A percentile compares a stretch with the other conserved stretches of the same genome.
These are phyloP conservation scores for Eurystomus gularis DNA, from an alignment of 2,113 vertebrate species.

Conservation along the genomic window DNA sequence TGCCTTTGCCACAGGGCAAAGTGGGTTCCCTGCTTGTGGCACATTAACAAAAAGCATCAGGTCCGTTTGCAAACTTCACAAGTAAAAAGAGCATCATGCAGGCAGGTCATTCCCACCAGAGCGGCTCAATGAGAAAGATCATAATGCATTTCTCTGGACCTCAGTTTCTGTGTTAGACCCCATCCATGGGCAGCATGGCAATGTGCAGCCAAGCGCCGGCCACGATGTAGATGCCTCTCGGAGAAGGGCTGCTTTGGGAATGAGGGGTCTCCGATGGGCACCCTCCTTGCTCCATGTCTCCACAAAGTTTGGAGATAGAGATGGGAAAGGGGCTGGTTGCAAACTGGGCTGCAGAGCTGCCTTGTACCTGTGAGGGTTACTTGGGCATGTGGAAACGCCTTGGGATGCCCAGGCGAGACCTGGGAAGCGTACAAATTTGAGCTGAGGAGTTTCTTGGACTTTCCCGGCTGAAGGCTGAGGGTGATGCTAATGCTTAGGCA, in stretches of 20 bases:
- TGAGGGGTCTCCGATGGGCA: background rate
- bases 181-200: background rate
- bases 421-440: fast-evolving
- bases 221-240: fast-evolving
- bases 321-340: background rate
- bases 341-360: background rate
- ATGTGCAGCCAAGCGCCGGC: background rate
- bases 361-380: too few species aligned
- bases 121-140: background rate
- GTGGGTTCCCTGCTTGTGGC: background rate
- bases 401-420: background rate
- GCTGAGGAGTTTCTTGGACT: background rate
- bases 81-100: background rate
- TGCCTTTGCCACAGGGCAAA: background rate
- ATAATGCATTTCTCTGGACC: fast-evolving
- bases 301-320: fast-evolving
- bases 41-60: background rate
- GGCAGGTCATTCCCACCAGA: fast-evolving
- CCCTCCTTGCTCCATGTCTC: fast-evolving
- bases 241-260: background rate
- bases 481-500: background rate
- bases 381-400: fast-evolving
- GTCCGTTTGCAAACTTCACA: background rate
- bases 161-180: background rate
- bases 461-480: background rate